Evolutionary conservation across 2,113 vertebrate species (phyloP).

Genomic region (Hemichromis elongatus): DNA sequence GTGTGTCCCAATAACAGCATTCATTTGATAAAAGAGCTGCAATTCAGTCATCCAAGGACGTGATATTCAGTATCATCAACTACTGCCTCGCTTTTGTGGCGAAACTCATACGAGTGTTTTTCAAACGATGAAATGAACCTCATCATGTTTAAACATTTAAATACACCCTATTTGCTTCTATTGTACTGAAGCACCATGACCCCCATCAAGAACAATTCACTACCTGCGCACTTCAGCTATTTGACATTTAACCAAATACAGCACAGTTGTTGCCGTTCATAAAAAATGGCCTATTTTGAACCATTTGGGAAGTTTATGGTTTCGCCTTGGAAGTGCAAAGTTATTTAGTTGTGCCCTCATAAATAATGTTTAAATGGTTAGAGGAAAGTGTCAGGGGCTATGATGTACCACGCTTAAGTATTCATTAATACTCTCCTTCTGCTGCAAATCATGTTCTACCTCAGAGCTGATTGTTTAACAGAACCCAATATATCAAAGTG

Average conservation of each 20-base stretch:
- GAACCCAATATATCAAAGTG: not conserved
- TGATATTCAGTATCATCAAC: not conserved
- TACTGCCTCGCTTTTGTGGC: not conserved
- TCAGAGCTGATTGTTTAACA: constrained; percentile 36
- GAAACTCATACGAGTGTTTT: not conserved
- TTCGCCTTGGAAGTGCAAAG: constrained; percentile 19
- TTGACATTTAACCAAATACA: not conserved
- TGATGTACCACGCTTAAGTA: not conserved
- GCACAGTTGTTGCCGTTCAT: not conserved
- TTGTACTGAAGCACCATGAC: not conserved
- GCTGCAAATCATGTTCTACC: constrained; percentile 33
- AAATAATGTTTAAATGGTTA: constrained; percentile 19
- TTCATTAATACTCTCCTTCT: constrained; percentile 15
- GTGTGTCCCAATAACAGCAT: not conserved
- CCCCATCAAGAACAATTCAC: not conserved
- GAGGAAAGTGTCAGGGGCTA: not conserved
- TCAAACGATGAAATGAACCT: not conserved
- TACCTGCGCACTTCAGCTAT: not conserved
- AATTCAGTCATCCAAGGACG: not conserved
- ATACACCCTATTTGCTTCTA: not conserved
- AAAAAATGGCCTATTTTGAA: not conserved
- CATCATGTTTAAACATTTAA: not conserved
- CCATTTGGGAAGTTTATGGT: not conserved
- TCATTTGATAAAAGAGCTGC: not conserved
- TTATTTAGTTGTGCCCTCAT: not conserved